Base-by-base conservation (phyloP, 53 echinoderm and acorn worm species). In the Apostichopus leukothele region DNA sequence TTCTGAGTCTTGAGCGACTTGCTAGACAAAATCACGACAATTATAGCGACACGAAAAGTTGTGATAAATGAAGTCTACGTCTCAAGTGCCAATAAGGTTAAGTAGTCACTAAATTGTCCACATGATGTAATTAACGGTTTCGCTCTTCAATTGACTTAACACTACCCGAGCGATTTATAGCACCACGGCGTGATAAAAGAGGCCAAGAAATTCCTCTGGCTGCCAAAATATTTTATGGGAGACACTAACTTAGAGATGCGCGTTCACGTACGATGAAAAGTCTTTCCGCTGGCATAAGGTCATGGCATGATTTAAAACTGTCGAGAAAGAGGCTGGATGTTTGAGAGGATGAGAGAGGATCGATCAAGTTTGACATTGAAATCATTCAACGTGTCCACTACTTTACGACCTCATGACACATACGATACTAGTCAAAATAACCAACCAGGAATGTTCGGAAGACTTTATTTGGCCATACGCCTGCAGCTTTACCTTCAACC, bases 71-170 rank as follows among this genome's bases (percentile, higher is more conserved):
- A 18, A 71, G 71, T 71, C 71, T 71, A n/a, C 18, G 6, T 71
- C 20, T 71, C 71, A 18, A 71, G 71, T 71, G 71, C 71, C 71
- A 71, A 71, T 71, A 71, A 71, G 71, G 71, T 71, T 71, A 71
- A 71, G 71, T 71, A 71, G 71, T 18, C 20, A 71, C 71, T 71
- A 71, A 16, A 71, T 71, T 71, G 18, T n/a, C 71, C 71, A 16
- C 71, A 71, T 1, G 71, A 71, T 71, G 71, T 71, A n/a, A 71
- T 71, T 71, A 71, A 71, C 71, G 20, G 71, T 19, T 71, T 71
- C 18, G 18, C 71, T 18, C 71, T 71, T 57, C 57, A 19, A 6
- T 71, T 18, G 71, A 71, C 71, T 71, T 18, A 71, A 19, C 71
- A 71, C 71, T 71, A 19, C 20, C 71, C 6, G 71, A 71, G 20